Evolutionary conservation across 1,140 invertebrate species (phyloP), one percentile per base, ranked within the genome.

Genomic region (Drosophila bocki): DNA sequence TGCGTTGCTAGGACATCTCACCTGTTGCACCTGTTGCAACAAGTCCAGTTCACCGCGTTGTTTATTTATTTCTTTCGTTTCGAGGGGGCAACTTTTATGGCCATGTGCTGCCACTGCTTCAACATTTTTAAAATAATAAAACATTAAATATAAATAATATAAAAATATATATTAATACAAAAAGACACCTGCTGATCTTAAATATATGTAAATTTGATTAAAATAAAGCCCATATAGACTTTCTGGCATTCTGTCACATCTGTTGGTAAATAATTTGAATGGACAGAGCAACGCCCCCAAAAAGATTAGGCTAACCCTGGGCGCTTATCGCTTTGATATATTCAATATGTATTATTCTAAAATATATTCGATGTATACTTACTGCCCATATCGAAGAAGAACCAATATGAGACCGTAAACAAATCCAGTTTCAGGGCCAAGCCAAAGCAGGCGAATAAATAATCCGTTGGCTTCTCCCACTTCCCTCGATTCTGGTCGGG

Each of bases 391-490:
- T 85, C 82, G 19, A 82, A 91, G 29, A 61, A 87, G 8, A 77
- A 75, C 70, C 77, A 82, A 81, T 75, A 88, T 1, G 76, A 58
- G 26, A 68, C 19, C 39, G 70, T 41, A 62, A 92, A 77, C 6
- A 90, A 0, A 67, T 91, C 91, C 63, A 88, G 35, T 32, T 88
- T 90, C 3, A 92, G 78, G 29, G 83, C 77, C 33, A 92, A 53
- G 22, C 90, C 86, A 15, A 85, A 68, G 22, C 86, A 85, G 51
- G 86, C 90, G 17, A 74, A 91, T 1, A 92, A 51, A 47, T 68
- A 92, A 59, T 92, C 91, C 22, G 65, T 67, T 8, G 90, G 81
- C 11, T 82, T 78, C 47, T 90, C 77, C 91, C 91, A 92, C 50
- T 78, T 84, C 4, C 91, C 91, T 15, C 91, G 91, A 22, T 68